A percentile compares a stretch with the other conserved stretches of the same genome.
Evolutionary conservation across 2,888 invertebrate species (phyloP).

Genomic region (Scaptomyza reducta): DNA sequence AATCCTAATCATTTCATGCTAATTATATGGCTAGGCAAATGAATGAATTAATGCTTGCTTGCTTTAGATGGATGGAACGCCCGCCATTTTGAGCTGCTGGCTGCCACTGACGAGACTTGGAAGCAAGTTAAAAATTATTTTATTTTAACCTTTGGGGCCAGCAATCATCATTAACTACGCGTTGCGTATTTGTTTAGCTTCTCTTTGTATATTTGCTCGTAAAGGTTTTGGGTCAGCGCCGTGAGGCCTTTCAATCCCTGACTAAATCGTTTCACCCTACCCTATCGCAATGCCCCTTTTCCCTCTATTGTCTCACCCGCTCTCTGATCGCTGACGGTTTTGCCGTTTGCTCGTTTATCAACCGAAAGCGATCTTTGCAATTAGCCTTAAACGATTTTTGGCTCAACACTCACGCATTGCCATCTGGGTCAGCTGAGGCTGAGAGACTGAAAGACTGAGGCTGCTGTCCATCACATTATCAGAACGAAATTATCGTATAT

Average conservation of each 20-base stretch:
- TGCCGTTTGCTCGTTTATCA: constrained; percentile 66
- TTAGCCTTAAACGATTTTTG: constrained; percentile 82
- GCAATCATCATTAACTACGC: constrained; percentile 81
- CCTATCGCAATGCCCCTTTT: constrained; percentile 21
- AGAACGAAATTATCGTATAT: constrained; percentile 81
- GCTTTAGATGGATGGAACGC: constrained; percentile 55
- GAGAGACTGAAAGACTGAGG: constrained; percentile 5
- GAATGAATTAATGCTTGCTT: constrained; percentile 52
- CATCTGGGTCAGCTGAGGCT: constrained; percentile 66
- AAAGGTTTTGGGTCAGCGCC: constrained; percentile 79
- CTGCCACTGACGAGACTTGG: constrained; percentile 16
- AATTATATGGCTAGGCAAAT: constrained; percentile 76
- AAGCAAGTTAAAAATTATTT: constrained; percentile 72
- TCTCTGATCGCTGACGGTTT: constrained; percentile 9
- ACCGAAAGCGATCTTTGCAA: constrained; percentile 80
- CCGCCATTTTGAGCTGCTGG: constrained; percentile 71
- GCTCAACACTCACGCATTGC: constrained; percentile 78
- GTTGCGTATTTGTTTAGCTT: constrained; percentile 62
- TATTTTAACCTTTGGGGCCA: constrained; percentile 80
- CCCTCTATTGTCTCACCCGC: constrained; percentile 14
- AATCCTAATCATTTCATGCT: constrained; percentile 80
- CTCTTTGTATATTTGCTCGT: constrained; percentile 33
- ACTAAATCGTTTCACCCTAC: constrained; percentile 53
- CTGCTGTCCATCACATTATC: constrained; percentile 78
- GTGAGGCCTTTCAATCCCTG: constrained; percentile 53